Evolutionary conservation across 2,888 invertebrate genomes (phyloP).

Genomic region (Selenia dentaria): DNA sequence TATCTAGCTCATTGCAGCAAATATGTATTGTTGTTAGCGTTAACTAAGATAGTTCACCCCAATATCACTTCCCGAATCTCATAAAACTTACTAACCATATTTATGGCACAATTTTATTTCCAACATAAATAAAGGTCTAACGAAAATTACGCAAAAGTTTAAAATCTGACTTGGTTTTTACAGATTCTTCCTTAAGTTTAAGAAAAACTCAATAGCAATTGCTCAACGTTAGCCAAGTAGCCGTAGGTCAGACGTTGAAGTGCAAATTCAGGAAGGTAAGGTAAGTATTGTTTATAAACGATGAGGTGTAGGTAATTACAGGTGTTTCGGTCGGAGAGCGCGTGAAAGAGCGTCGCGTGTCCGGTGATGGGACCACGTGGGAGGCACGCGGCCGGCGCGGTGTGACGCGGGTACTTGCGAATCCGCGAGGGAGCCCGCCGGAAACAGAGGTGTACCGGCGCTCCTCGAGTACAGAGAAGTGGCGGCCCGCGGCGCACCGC

Average conservation of each 20-base stretch:
- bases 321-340: conserved; percentile 63
- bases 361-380: conserved; percentile 68
- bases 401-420: conserved; percentile 63
- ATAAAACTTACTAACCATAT: no score
- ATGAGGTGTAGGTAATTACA: conserved; percentile 60
- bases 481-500: conserved; percentile 76
- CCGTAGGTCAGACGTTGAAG: conserved; percentile 1
- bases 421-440: conserved; percentile 80
- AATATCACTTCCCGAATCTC: background rate
- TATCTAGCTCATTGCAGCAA: conserved; percentile 30
- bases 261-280: conserved; percentile 34
- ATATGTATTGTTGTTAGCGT: conserved; percentile 18
- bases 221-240: conserved; percentile 16
- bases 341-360: conserved; percentile 59
- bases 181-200: no score
- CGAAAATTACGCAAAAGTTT: background rate
- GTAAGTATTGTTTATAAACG: conserved; percentile 50
- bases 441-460: conserved; percentile 83
- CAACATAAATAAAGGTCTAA: no score
- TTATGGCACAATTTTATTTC: background rate
- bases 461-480: conserved; percentile 82
- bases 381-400: conserved; percentile 69
- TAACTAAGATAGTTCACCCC: conserved; percentile 16
- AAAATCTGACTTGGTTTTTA: no score
- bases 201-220: conserved; percentile 9